Conservation (phyloP, 2,797 vertebrate species). For the Pangasius djambal region DNA sequence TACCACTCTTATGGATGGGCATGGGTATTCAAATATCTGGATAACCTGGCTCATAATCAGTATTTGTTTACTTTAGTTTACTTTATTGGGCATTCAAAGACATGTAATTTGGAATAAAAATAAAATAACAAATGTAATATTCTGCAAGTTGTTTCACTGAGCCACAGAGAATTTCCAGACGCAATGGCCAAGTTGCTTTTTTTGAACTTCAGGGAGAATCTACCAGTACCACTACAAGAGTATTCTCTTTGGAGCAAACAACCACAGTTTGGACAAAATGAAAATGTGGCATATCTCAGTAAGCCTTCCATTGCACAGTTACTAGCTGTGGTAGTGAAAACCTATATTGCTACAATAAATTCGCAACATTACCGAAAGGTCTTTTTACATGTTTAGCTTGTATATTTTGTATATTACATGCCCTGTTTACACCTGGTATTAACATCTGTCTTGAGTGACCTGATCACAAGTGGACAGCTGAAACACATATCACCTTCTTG, state of each 20-base stretch:
- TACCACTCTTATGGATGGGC: not conserved
- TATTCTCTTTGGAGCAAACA: conserved; percentile 3
- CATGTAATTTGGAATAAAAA: not conserved
- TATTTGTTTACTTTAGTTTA: not conserved
- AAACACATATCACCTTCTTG: not conserved
- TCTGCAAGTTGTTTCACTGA: not conserved
- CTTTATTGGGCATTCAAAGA: not conserved
- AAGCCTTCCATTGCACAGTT: not conserved
- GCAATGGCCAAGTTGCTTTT: not conserved
- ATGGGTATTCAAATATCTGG: not conserved
- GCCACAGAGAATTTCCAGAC: not conserved
- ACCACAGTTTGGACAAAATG: not conserved
- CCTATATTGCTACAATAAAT: not conserved
- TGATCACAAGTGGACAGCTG: not conserved
- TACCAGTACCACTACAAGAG: not conserved
- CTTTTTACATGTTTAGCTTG: not conserved
- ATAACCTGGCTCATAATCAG: not conserved
- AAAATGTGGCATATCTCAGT: not conserved
- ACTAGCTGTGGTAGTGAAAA: not conserved
- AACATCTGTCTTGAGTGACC: not conserved
- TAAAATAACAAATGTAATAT: not conserved
- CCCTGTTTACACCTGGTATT: not conserved
- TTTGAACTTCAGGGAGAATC: not conserved
- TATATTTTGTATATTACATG: not conserved
- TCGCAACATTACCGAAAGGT: not conserved